A percentile compares a stretch with the other conserved stretches of the same genome.
phyloP scores from a whole-genome alignment of 2,888 invertebrate species.

The Meghimatium bilineatum region DNA sequence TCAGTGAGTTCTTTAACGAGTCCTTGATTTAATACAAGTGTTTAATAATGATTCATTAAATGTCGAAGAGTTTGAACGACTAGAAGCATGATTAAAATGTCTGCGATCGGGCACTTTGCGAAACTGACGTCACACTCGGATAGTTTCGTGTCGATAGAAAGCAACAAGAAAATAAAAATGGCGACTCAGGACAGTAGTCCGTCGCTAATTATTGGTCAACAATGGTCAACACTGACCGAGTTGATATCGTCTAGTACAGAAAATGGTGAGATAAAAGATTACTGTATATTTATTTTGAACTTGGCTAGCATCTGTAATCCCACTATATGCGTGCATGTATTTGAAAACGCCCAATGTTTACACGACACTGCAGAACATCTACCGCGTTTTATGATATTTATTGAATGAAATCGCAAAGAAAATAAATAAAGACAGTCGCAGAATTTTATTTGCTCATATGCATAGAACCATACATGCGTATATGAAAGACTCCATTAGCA shows the following conservation, averaged over 20 bases:
- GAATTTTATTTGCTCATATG: not conserved
- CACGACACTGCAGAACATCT: conserved; percentile 34
- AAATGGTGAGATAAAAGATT: conserved; percentile 59
- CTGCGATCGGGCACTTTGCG: conserved; percentile 55
- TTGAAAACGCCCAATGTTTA: conserved; percentile 38
- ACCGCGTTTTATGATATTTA: conserved; percentile 19
- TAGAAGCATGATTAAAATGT: not conserved
- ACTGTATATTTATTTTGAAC: conserved; percentile 20
- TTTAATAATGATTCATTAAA: conserved; percentile 5
- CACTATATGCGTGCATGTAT: not conserved
- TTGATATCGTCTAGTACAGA: conserved; percentile 65
- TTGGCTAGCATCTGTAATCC: not conserved
- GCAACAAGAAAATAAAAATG: conserved; percentile 77
- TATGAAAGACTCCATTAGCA: not conserved
- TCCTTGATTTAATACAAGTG: too few relatives aligned
- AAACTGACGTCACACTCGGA: conserved; percentile 75
- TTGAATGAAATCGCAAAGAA: conserved; percentile 43
- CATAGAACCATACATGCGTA: not conserved
- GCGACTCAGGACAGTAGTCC: conserved; percentile 78
- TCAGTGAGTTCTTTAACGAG: too few relatives aligned
- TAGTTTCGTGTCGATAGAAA: conserved; percentile 71
- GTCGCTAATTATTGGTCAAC: conserved; percentile 76
- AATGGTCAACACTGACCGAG: conserved; percentile 76
- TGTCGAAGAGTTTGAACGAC: conserved; percentile 23
- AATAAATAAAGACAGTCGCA: conserved; percentile 6